Base-by-base conservation (phyloP, 2,797 vertebrate genomes). In the Pangasius macronema region DNA sequence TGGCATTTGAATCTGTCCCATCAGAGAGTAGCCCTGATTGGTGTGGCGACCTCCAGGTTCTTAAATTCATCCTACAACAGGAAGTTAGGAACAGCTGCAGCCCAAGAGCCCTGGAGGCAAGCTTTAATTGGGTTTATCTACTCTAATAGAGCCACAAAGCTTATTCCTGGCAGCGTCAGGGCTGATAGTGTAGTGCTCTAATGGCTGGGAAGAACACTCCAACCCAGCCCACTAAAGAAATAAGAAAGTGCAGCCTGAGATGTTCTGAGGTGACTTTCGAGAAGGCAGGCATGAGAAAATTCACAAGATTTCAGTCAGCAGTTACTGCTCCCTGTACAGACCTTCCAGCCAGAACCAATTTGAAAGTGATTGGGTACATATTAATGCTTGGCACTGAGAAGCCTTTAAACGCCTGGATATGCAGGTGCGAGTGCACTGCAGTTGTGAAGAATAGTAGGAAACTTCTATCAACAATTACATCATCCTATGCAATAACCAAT, bases 1-100 rank as follows among this genome's bases (percentile, higher is more conserved):
- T 93, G 92, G 93, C 93, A 93, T 95, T 95, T 94, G 84, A 91
- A 75, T 80, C 72, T 20, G 53, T 90, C 89, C 75, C 88, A 87
- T 86, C 87, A 88, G 75, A 67, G 76, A 88, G 11, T 87, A 73
- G 83, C 89, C 90, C 87, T 87, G 85, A 73, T 81, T 76, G 53
- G 77, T 68, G 63, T 80, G 55, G 75, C 83, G 91, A 94, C 93
- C 92, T 87, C 86, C 90, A 87, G 90, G 89, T 91, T 88, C 87
- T 87, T 85, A 86, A 79, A 79, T 82, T 86, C 84, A 90, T 86
- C 83, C 80, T 87, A 75, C 77, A 87, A 70, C 85, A 81, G 80
- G 39, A 86, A 82, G 55, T n/a, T 14, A 33, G 65, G 83, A 79
- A 85, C 85, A 77, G 85, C 83, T 72, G 42, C 63, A 68, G 82